Conservation (phyloP, 2,797 vertebrate species). For the Harpagifer antarcticus region DNA sequence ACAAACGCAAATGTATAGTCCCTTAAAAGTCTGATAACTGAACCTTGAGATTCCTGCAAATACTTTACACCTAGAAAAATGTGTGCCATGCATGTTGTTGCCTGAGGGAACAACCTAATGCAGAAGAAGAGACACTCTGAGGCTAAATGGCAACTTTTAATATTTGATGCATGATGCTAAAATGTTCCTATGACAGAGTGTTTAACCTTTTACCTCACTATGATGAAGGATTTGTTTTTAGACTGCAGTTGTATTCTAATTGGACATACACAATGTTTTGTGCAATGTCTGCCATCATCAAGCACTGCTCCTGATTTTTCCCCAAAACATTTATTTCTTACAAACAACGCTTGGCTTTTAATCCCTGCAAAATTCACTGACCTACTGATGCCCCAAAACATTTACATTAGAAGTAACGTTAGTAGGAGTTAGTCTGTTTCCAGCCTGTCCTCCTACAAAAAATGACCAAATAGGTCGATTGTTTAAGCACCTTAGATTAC, state of each 20-base stretch:
- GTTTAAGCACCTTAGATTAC: too few relatives aligned
- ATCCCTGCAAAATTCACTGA: background rate
- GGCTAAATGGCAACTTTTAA: constrained; percentile 1
- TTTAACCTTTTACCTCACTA: background rate
- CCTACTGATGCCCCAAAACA: too few relatives aligned
- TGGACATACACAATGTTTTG: background rate
- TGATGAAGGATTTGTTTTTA: background rate
- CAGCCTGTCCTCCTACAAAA: too few relatives aligned
- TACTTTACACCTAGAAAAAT: too few relatives aligned
- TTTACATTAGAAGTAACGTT: too few relatives aligned
- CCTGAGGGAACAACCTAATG: background rate
- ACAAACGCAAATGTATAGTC: background rate
- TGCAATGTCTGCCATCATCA: background rate
- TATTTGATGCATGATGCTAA: background rate
- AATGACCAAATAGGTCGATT: too few relatives aligned
- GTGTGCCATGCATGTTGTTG: background rate
- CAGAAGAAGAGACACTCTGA: background rate
- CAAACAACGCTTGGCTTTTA: background rate
- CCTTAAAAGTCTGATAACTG: background rate
- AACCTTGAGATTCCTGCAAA: background rate
- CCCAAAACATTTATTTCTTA: background rate
- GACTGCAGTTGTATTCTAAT: constrained; percentile 3
- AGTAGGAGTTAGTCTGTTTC: too few relatives aligned
- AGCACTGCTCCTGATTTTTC: constrained; percentile 5
- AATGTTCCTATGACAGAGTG: background rate